Base-by-base conservation (phyloP, 1,140 invertebrate genomes). In the Atta texana region DNA sequence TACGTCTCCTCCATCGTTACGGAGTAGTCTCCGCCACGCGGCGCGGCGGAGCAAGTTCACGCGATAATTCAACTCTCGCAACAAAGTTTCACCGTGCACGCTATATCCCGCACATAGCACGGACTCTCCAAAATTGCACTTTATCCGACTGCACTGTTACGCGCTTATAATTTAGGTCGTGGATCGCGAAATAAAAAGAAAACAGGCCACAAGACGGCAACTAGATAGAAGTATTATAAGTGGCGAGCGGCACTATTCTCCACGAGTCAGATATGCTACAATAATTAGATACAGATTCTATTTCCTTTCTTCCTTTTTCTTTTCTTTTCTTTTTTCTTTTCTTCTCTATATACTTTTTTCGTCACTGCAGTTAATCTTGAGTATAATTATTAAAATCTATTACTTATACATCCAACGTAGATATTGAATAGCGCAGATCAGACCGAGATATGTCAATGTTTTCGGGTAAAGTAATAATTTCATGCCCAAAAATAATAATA, bases 341-440 rank as follows among this genome's bases (percentile, higher is more conserved):
- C 8, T 63, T 86, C 86, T 81, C 21, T 24, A 49, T 28, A 66
- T 61, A 63, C 12, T 49, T 61, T 81, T 88, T 64, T 53, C n/a
- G 39, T n/a, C n/a, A 14, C 49, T 28, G n/a, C 28, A 31, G 24
- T 53, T 88, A 91, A 87, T 91, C 90, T 86, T 92, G 44, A 92
- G 68, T 86, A 90, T 92, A 92, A 93, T 91, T 92, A 85, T 93
- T 93, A 92, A 91, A 93, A 93, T 93, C 92, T 92, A 91, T 92
- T 92, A 44, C 39, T 2, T 44, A 44, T 44, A 92, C 89, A 84
- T 88, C 88, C 88, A 84, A 87, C 86, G 81, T 85, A 82, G 86
- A 86, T 74, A 81, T 77, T 89, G 82, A 78, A 69, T 87, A 72
- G 57, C 44, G 51, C 49, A 8, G 34, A 53, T 34, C 44, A 39